phyloP scores from a whole-genome alignment of 2,113 vertebrate species.

The Cebidichthys violaceus region DNA sequence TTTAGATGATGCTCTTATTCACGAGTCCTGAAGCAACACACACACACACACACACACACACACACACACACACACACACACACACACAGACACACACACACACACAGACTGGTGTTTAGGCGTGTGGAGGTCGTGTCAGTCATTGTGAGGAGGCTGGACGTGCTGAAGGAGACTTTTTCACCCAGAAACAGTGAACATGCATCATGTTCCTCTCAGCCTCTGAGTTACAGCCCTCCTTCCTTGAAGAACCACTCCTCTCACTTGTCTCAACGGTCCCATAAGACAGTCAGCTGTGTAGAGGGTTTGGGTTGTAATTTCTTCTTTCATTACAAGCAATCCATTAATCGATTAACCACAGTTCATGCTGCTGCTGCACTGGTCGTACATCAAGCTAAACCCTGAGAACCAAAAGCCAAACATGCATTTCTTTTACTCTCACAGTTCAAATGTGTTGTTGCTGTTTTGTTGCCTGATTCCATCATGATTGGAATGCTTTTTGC shows the following conservation, averaged over 20 bases:
- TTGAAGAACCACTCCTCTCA: background rate
- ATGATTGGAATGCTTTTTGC: background rate
- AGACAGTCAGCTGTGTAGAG: background rate
- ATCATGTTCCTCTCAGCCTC: background rate
- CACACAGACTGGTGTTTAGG: background rate
- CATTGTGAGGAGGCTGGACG: background rate
- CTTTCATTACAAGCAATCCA: constrained; percentile 34
- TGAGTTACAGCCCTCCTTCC: background rate
- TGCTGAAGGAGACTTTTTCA: background rate
- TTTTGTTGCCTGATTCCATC: background rate
- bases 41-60: background rate
- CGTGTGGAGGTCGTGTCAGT: background rate
- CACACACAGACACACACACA: background rate
- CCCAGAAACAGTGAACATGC: background rate
- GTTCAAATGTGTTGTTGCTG: background rate
- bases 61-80: background rate
- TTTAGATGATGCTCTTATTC: background rate
- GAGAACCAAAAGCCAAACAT: background rate
- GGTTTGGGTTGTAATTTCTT: constrained; percentile 1
- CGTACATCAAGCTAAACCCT: background rate
- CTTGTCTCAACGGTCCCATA: background rate
- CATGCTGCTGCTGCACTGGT: constrained; percentile 15
- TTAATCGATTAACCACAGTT: constrained; percentile 3
- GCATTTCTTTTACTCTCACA: background rate
- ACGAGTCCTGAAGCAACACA: background rate